Percentiles rank a stretch among this genome's conserved stretches.
These are phyloP conservation scores for Pogona vitticeps DNA, from an alignment of 2,113 vertebrate genomes.

Conservation along the genomic window DNA sequence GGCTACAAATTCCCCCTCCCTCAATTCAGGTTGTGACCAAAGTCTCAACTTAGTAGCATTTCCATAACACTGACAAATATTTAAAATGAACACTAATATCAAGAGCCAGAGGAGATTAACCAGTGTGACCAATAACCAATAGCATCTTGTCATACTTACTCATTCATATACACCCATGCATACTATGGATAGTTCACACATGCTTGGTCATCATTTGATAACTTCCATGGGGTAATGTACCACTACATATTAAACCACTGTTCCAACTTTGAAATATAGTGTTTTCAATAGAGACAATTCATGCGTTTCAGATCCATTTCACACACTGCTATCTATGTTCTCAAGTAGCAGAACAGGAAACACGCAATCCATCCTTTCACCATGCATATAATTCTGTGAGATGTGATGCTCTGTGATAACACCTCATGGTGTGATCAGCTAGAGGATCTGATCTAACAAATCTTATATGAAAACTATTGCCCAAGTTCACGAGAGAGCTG, in stretches of 20 bases:
- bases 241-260: neutral
- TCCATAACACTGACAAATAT: slow-evolving; percentile 18
- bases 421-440: neutral
- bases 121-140: neutral
- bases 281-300: neutral
- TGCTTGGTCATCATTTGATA: neutral
- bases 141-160: neutral
- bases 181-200: neutral
- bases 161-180: neutral
- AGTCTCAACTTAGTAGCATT: neutral
- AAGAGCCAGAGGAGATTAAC: neutral
- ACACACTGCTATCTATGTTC: neutral
- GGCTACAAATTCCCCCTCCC: no score
- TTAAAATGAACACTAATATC: neutral
- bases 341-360: neutral
- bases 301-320: neutral
- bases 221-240: neutral
- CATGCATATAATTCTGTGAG: neutral
- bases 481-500: neutral
- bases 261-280: neutral
- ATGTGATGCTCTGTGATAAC: neutral
- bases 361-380: no score
- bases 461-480: neutral
- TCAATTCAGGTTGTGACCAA: no score
- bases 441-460: neutral